These are phyloP conservation scores for Melitaea athalia DNA, from an alignment of 2,888 invertebrate species.

Conservation along the genomic window DNA sequence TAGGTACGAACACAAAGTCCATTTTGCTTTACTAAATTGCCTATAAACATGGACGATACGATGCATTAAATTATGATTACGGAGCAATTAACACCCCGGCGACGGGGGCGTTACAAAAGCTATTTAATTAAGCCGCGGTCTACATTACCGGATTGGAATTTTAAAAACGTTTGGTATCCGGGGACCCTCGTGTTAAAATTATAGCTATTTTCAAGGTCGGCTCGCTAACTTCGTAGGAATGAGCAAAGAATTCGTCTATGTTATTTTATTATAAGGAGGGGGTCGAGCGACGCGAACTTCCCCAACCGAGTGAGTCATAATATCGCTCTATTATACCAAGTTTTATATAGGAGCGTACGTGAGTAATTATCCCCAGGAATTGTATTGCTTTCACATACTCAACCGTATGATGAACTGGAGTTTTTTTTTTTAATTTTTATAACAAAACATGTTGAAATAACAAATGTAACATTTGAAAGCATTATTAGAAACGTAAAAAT, in stretches of 20 bases:
- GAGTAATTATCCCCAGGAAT: slow-evolving; percentile 32
- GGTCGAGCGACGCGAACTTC: slow-evolving; percentile 33
- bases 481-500: slow-evolving; percentile 18
- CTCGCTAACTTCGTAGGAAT: slow-evolving; percentile 29
- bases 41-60: slow-evolving; percentile 28
- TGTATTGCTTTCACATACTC: slow-evolving; percentile 29
- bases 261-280: slow-evolving; percentile 37
- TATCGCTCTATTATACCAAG: slow-evolving; percentile 29
- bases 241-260: slow-evolving; percentile 31
- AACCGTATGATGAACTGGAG: slow-evolving; percentile 21
- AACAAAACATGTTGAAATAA: slow-evolving; percentile 25
- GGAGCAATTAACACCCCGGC: slow-evolving; percentile 39
- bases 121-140: slow-evolving; percentile 36
- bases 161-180: slow-evolving; percentile 33
- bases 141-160: slow-evolving; percentile 32
- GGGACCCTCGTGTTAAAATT: slow-evolving; percentile 31
- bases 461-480: slow-evolving; percentile 28
- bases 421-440: slow-evolving; percentile 19
- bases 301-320: slow-evolving; percentile 42
- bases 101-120: slow-evolving; percentile 27
- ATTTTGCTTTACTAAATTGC: slow-evolving; percentile 8
- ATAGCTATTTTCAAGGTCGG: slow-evolving; percentile 44
- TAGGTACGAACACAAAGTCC: slow-evolving; percentile 14
- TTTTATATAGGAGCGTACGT: slow-evolving; percentile 25
- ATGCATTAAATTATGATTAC: slow-evolving; percentile 42